Evolutionary conservation across 1,140 invertebrate genomes (phyloP), one percentile per base, ranked within the genome.

Genomic region (Drosophila varians): DNA sequence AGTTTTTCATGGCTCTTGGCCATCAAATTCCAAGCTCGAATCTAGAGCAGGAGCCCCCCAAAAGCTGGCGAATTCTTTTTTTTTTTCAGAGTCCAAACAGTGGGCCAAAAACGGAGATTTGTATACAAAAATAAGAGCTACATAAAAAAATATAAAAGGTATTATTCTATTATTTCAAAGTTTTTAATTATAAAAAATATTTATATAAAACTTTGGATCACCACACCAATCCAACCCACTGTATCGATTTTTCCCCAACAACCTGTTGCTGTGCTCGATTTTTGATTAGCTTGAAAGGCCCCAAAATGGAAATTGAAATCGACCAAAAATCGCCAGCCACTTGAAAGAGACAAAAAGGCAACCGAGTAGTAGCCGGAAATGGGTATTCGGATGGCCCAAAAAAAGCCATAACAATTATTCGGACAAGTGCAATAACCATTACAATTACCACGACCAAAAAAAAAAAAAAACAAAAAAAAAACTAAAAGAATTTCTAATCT

Each of bases 401-500:
- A 31, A 31, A 31, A n/a, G 61, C 62, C 18, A 65, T 65, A 61
- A 52, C 52, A 77, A 77, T 78, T 77, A 78, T 42, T 21, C 36
- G 36, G n/a, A 31, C 28, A 31, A 18, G n/a, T 25, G 36, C 34
- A 18, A 53, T 45, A 26, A 19, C 64, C 46, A 66, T 66, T 66
- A 66, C 47, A 66, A 68, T 68, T 68, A 69, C 31, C 61, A 54
- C 55, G 28, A 25, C 14, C 38, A 47, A 66, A 23, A 18, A 1
- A 31, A 48, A 7, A 3, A 42, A 18, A 16, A 43, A 38, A 42
- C 11, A n/a, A 31, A 8, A 34, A 43, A 47, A 14, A 43, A 9
- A 53, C 26, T 34, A 45, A 8, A 45, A 65, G 57, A 82, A 82
- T 82, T 66, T 55, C 36, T 56, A 82, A 82, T 77, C 64, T 68